Evolutionary conservation across 2,888 invertebrate genomes (phyloP), one percentile per base, ranked within the genome.

Genomic region (Luperina nickerlii): DNA sequence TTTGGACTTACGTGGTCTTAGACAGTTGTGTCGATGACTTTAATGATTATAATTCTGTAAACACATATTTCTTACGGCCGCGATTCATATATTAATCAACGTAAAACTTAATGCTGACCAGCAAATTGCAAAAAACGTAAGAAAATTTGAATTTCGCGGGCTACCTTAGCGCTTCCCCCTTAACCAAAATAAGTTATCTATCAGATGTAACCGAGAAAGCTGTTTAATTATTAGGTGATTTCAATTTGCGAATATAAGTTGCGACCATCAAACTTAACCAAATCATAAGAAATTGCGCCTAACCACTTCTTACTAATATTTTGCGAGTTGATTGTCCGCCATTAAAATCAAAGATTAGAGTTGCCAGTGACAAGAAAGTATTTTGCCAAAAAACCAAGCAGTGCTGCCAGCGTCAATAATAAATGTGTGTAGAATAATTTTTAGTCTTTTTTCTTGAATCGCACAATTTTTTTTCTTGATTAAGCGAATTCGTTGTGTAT

Each of bases 381-480:
- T 82, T 83, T 83, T 87, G 81, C 87, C 87, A 85, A 89, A 89
- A 85, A 81, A 78, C 60, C 63, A 65, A 73, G n/a, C 77, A 81
- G 79, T 88, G 86, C 72, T 88, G 86, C 80, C 82, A 86, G 78
- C 63, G 27, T 84, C 69, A 73, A 79, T 76, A 75, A 76, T 81
- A 76, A 86, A 71, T 85, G 81, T 84, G 86, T 88, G 85, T 88
- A 88, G 80, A 82, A 69, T 86, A 82, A 77, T 77, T 78, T 72
- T 79, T 79, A 69, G 88, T 85, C 68, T 63, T 67, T 83, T 80
- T 79, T 81, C 82, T 78, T 84, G 57, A 73, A 82, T 84, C 89
- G 90, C 90, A 90, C 90, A 90, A 89, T 71, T 86, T 82, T 81
- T 57, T 85, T 83, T 86, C 65, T 82, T 82, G 76, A 70, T 69